Evolutionary conservation across 64 coral and sea anemone species (phyloP).

Genomic region (Acropora tenuis): DNA sequence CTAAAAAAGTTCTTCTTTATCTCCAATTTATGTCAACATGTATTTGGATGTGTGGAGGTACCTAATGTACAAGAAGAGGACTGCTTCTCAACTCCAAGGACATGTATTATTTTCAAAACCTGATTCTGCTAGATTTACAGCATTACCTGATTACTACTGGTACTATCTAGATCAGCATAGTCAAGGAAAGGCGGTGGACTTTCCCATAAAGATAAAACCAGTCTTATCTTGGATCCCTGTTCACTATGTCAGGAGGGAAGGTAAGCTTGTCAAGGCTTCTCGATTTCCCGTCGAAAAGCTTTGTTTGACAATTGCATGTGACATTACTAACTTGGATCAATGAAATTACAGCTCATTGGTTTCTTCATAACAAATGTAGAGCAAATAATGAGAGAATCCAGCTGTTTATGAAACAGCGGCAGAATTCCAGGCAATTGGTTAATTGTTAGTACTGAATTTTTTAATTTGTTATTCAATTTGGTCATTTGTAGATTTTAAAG

Average conservation of each 20-base stretch:
- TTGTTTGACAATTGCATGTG: conserved; percentile 1
- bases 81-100: neutral
- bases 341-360: neutral
- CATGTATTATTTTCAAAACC: conserved; percentile 18
- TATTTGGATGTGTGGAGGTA: conserved; percentile 48
- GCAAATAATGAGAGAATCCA: too few relatives aligned
- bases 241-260: conserved; percentile 5
- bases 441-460: neutral
- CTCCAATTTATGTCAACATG: conserved; percentile 39
- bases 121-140: conserved; percentile 19
- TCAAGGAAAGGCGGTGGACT: conserved; percentile 3
- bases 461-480: neutral
- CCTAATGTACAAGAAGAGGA: conserved; percentile 12
- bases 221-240: conserved; percentile 33
- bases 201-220: conserved; percentile 50
- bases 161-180: conserved; percentile 16
- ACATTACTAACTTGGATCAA: conserved; percentile 8
- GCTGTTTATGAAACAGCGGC: too few relatives aligned
- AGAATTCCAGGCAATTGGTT: neutral
- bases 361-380: too few relatives aligned
- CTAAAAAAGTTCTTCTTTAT: conserved; percentile 20
- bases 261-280: conserved; percentile 17
- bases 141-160: conserved; percentile 35
- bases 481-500: neutral
- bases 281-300: conserved; percentile 28